These are phyloP conservation scores for Lepidothrix coronata DNA, from an alignment of 2,113 vertebrate genomes.

Conservation along the genomic window DNA sequence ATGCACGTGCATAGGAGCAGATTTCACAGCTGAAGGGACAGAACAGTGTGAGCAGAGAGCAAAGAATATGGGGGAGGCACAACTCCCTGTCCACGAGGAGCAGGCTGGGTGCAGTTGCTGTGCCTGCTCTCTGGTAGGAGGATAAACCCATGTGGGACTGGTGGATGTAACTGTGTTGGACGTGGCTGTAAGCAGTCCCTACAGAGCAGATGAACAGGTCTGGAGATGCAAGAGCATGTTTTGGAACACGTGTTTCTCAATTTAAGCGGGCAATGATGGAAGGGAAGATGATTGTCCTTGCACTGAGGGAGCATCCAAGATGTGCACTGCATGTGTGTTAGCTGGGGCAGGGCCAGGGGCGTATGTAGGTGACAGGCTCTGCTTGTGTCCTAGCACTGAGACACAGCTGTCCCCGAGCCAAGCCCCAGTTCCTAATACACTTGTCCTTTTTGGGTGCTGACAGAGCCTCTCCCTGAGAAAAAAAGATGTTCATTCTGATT, in stretches of 20 bases:
- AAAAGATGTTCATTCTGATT: slow-evolving; percentile 2
- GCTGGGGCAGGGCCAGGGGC: background rate
- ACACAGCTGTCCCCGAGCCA: background rate
- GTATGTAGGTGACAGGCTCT: background rate
- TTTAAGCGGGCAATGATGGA: background rate
- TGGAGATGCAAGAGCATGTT: background rate
- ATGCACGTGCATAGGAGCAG: background rate
- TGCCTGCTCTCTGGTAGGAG: background rate
- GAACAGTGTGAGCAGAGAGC: background rate
- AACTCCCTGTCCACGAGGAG: background rate
- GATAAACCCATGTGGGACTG: background rate
- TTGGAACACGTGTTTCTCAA: background rate
- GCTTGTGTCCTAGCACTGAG: background rate
- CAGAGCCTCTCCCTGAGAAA: background rate
- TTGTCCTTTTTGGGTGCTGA: background rate
- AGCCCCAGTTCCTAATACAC: background rate
- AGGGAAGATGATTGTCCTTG: background rate
- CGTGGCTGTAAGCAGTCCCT: background rate
- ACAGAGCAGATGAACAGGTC: background rate
- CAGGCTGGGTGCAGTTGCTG: background rate
- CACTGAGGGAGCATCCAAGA: background rate
- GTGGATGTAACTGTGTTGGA: background rate
- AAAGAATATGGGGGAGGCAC: background rate
- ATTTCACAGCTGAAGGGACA: background rate
- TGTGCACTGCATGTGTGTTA: background rate